Evolutionary conservation across 92 coral and sea anemone species (phyloP), one percentile per base, ranked within the genome.

Genomic region (Phenganax marumi): DNA sequence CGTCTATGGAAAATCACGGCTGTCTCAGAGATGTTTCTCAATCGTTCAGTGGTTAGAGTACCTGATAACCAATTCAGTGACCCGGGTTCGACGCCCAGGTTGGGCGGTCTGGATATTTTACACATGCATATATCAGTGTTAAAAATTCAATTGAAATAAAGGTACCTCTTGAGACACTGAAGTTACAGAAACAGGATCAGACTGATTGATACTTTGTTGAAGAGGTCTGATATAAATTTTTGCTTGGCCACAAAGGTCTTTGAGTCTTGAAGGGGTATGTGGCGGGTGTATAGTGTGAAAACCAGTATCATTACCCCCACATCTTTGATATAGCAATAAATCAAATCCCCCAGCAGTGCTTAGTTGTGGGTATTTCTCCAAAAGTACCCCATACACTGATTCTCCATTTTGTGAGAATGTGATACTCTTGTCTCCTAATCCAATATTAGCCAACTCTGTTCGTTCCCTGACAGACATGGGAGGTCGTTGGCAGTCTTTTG

Each of bases 401-500:
- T 76, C 86, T 1, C 57, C 65, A 52, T 75, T 75, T 80, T 85
- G 73, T 24, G 52, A 53, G 64, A 85, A 85, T 56, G 89, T 56
- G 26, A 88, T 80, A 65, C 88, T 85, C 43, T 72, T 50, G 68
- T 88, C 91, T 33, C 89, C 91, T 50, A 88, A 77, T 56, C 91
- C 91, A 74, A 80, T 61, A 88, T 88, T 88, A 0, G 88, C 77
- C 68, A 88, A 75, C 7, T 72, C 21, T 21, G 91, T 73, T 46
- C 88, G 54, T 46, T 88, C 89, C 80, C 75, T 88, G 54, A 88
- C 70, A 16, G 80, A 24, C 17, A 47, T 17, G 46, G 91, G 88
- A 23, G 88, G 86, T 50, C 82, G 81, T 17, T 47, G 46, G 14
- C 80, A 24, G 65, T 73, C 64, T 17, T 12, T 60, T 54, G 83